These are phyloP conservation scores for Astreopora myriophthalma DNA, from an alignment of 64 coral and sea anemone species.

Conservation along the genomic window DNA sequence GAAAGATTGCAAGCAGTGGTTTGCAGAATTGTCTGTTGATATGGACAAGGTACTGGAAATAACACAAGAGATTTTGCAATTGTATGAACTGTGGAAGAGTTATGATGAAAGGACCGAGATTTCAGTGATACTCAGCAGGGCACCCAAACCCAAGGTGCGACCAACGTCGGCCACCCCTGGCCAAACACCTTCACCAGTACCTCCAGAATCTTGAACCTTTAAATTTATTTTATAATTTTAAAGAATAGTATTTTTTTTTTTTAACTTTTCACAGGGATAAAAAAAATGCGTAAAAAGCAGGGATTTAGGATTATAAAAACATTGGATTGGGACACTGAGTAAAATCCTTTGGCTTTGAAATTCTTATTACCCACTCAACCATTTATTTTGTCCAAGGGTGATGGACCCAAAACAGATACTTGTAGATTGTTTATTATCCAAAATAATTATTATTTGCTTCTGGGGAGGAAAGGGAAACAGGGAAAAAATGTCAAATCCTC, in stretches of 20 bases:
- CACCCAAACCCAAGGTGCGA: constrained; percentile 90
- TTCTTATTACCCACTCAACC: too few species aligned
- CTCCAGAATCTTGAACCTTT: constrained; percentile 25
- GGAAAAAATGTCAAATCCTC: too few species aligned
- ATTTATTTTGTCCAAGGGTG: too few species aligned
- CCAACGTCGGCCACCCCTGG: constrained; percentile 90
- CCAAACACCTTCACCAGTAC: constrained; percentile 69
- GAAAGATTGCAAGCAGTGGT: constrained; percentile 91
- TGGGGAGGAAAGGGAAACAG: too few species aligned
- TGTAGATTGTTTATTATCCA: too few species aligned
- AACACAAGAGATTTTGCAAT: constrained; percentile 92
- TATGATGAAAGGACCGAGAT: constrained; percentile 97
- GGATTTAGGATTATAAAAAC: too few species aligned
- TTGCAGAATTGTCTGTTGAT: constrained; percentile 96
- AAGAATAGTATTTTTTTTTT: neutral
- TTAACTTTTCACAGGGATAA: neutral
- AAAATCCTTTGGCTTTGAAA: too few species aligned
- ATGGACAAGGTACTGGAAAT: constrained; percentile 98
- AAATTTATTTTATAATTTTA: neutral
- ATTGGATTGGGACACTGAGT: too few species aligned
- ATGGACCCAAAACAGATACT: too few species aligned
- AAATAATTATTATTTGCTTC: too few species aligned
- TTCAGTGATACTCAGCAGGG: constrained; percentile 70
- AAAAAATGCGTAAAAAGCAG: neutral
- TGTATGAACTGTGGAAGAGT: constrained; percentile 96